Percentiles rank a stretch among this genome's conserved stretches.
These are phyloP conservation scores for Uria lomvia DNA, from an alignment of 2,113 vertebrate species.

Conservation along the genomic window DNA sequence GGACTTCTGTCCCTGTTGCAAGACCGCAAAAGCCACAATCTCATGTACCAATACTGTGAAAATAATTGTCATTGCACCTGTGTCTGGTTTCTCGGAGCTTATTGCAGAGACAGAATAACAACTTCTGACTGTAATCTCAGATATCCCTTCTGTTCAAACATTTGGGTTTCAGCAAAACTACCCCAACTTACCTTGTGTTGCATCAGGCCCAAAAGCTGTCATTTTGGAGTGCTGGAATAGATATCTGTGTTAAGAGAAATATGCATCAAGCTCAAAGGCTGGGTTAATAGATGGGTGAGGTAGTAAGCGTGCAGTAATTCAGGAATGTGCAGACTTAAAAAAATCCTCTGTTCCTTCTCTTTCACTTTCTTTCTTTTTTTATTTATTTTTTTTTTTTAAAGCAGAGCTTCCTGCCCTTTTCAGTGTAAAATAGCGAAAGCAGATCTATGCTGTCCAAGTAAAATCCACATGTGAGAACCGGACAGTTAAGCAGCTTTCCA, in stretches of 20 bases:
- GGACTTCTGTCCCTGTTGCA: neutral
- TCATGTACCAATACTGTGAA: neutral
- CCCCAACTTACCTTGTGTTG: neutral
- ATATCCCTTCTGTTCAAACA: conserved; percentile 17
- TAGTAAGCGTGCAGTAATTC: neutral
- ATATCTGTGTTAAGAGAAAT: neutral
- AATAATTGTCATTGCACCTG: conserved; percentile 11
- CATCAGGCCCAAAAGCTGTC: neutral
- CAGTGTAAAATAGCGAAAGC: neutral
- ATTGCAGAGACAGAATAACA: neutral
- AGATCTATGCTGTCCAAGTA: neutral
- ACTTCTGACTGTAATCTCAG: conserved; percentile 12
- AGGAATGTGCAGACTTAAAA: neutral
- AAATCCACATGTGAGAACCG: neutral
- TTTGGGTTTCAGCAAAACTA: conserved; percentile 8
- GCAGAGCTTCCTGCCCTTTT: neutral
- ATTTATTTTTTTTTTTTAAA: neutral
- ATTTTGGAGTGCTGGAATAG: neutral
- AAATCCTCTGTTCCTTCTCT: neutral
- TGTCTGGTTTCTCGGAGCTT: conserved; percentile 4
- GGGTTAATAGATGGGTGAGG: neutral
- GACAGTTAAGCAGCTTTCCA: neutral
- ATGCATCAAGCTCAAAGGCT: neutral
- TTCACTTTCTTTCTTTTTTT: neutral
- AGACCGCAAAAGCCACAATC: neutral